Evolutionary conservation across 2,797 vertebrate genomes (phyloP).

Genomic region (Remorina albescens): DNA sequence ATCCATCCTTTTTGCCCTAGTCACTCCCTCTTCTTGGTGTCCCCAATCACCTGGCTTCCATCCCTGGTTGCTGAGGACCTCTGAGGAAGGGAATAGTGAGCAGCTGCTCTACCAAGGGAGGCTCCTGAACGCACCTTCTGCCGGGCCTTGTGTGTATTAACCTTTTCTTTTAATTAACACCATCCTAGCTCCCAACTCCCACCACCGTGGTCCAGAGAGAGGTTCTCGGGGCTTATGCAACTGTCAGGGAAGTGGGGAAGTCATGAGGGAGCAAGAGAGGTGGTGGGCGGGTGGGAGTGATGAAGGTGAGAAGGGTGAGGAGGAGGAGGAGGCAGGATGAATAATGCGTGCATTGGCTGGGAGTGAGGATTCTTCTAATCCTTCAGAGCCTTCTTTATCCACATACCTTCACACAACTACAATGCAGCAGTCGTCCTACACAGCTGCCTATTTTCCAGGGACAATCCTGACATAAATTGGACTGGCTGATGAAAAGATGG

Average conservation of each 20-base stretch:
- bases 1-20: conserved; percentile 70
- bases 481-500: conserved; percentile 70
- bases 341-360: conserved; percentile 80
- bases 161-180: conserved; percentile 88
- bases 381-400: conserved; percentile 75
- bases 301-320: conserved; percentile 73
- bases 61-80: conserved; percentile 54
- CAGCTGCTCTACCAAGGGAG: conserved; percentile 81
- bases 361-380: conserved; percentile 77
- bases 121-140: conserved; percentile 72
- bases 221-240: conserved; percentile 73
- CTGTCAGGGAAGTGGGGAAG: conserved; percentile 71
- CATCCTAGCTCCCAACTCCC: conserved; percentile 75
- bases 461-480: conserved; percentile 68
- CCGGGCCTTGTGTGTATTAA: conserved; percentile 80
- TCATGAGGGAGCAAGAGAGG: conserved; percentile 58
- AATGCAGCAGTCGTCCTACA: conserved; percentile 59
- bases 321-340: conserved; percentile 72
- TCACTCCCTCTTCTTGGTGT: conserved; percentile 61
- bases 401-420: conserved; percentile 69
- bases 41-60: conserved; percentile 61
- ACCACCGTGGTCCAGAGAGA: conserved; percentile 78
- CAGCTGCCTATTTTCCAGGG: conserved; percentile 67
- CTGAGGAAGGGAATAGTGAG: conserved; percentile 65
- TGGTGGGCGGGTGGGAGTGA: conserved; percentile 65